Evolutionary conservation across 1,140 invertebrate genomes (phyloP).

Genomic region (Drosophila repletoides): DNA sequence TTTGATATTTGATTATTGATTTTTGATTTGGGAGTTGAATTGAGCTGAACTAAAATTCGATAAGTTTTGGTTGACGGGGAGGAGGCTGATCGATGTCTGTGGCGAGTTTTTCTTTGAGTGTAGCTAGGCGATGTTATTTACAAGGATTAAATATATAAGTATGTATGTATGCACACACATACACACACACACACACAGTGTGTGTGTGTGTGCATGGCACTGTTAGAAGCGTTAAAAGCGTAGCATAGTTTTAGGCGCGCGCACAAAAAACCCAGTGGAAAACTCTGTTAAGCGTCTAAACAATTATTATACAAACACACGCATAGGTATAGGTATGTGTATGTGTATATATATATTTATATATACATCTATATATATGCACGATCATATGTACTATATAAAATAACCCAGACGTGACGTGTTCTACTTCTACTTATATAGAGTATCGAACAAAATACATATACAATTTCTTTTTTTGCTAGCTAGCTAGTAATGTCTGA

Average conservation of each 20-base stretch:
- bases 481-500: conserved; percentile 64
- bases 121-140: conserved; percentile 1
- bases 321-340: background rate
- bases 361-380: conserved; percentile 21
- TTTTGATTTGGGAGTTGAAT: conserved; percentile 29
- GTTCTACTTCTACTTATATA: conserved; percentile 43
- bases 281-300: conserved; percentile 10
- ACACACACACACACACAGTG: conserved; percentile 3
- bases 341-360: conserved; percentile 30
- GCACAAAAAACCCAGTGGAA: conserved; percentile 12
- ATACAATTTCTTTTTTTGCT: conserved; percentile 21
- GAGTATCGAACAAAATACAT: conserved; percentile 13
- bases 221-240: conserved; percentile 22
- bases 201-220: background rate
- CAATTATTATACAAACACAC: conserved; percentile 4
- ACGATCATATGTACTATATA: conserved; percentile 16
- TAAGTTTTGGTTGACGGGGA: conserved; percentile 30
- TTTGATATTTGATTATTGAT: conserved; percentile 40
- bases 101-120: background rate
- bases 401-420: conserved; percentile 43
- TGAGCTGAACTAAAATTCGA: conserved; percentile 23
- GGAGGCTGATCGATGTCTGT: conserved; percentile 50
- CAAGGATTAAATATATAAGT: conserved; percentile 3
- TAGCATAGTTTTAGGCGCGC: conserved; percentile 28
- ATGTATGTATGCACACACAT: conserved; percentile 6